phyloP scores from a whole-genome alignment of 2,888 invertebrate species.

The Periphyllus acericola region DNA sequence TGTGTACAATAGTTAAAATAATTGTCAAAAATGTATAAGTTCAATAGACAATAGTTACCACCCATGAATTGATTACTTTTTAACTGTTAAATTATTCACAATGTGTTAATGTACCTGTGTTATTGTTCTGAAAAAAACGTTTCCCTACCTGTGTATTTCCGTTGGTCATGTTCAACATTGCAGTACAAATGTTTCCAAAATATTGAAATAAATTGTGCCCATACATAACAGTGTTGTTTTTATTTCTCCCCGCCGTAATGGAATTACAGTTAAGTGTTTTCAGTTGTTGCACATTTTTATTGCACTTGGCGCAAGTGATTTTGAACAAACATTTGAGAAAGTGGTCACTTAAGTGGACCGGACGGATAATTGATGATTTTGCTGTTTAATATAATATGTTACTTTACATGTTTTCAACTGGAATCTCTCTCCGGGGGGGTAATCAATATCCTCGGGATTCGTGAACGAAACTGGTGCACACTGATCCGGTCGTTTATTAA shows the following conservation, averaged over 20 bases:
- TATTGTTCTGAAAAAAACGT: neutral
- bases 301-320: no score
- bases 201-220: conserved; percentile 2
- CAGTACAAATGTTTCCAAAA: conserved; percentile 2
- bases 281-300: neutral
- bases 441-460: no score
- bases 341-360: no score
- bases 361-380: no score
- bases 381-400: no score
- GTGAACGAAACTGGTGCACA: no score
- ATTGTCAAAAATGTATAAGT: conserved; percentile 7
- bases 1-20: neutral
- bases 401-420: no score
- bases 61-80: conserved; percentile 27
- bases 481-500: no score
- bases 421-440: no score
- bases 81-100: conserved; percentile 49
- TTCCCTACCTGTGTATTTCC: neutral
- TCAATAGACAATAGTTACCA: conserved; percentile 38
- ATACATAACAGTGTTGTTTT: neutral
- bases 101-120: conserved; percentile 4
- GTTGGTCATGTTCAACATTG: conserved; percentile 17
- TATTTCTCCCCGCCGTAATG: neutral
- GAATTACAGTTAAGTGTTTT: conserved; percentile 33
- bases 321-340: no score